A percentile compares a stretch with the other conserved stretches of the same genome.
Evolutionary conservation across 2,113 vertebrate genomes (phyloP).

Genomic region (Ornithorhynchus anatinus): DNA sequence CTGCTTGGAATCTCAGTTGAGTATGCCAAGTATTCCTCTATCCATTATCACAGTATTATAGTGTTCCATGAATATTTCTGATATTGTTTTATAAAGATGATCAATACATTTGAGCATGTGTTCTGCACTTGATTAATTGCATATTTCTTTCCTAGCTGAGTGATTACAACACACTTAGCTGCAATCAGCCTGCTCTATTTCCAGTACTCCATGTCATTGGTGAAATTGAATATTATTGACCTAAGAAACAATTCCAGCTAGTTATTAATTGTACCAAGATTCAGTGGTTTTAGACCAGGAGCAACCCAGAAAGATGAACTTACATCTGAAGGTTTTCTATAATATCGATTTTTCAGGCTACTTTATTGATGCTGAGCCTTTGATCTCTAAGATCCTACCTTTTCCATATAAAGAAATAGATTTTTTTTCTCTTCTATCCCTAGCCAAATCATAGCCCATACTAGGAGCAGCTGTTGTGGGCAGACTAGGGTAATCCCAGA

Average conservation of each 20-base stretch:
- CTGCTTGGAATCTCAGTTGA: conserved; percentile 9
- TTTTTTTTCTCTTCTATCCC: no score
- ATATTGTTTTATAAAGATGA: neutral
- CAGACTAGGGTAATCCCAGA: no score
- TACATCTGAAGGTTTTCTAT: neutral
- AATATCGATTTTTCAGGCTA: neutral
- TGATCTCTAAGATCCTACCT: no score
- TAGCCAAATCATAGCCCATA: no score
- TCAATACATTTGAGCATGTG: neutral
- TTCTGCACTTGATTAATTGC: neutral
- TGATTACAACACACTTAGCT: neutral
- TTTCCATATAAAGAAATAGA: no score
- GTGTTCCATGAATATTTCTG: neutral
- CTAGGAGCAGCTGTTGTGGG: no score
- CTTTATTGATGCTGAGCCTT: no score
- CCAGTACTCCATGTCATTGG: neutral
- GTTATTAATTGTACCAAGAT: neutral
- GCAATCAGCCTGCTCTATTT: neutral
- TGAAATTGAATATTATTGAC: neutral
- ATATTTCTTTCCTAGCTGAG: neutral
- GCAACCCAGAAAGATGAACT: neutral
- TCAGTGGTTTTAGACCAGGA: neutral
- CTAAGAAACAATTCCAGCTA: neutral
- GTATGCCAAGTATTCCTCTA: neutral
- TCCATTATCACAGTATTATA: neutral